These are phyloP conservation scores for Hystrix brachyura DNA, from an alignment of 2,113 vertebrate species.

Conservation along the genomic window DNA sequence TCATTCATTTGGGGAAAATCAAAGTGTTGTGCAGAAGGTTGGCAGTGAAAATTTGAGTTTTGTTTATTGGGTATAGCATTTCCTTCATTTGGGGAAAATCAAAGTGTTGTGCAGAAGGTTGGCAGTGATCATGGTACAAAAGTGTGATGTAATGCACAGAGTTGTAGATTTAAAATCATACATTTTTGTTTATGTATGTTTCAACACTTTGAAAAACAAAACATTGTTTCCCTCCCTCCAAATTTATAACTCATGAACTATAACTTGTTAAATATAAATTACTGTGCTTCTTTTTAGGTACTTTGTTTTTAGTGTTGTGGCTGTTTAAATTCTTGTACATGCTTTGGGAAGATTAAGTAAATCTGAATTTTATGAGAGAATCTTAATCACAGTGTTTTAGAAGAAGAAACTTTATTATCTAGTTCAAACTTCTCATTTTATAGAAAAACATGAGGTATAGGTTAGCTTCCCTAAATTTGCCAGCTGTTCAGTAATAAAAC, in stretches of 20 bases:
- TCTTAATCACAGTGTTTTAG: not conserved
- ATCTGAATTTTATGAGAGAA: not conserved
- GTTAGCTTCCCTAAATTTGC: slow-evolving; percentile 10
- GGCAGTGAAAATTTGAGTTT: not conserved
- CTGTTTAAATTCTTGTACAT: not conserved
- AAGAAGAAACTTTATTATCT: not conserved
- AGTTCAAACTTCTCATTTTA: not conserved
- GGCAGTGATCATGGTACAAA: not conserved
- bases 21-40: not conserved
- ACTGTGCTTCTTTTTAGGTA: not conserved
- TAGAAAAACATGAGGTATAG: not conserved
- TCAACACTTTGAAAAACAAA: not conserved
- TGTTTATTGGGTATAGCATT: too few species aligned
- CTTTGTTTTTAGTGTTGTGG: not conserved
- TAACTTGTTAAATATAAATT: not conserved
- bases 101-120: not conserved
- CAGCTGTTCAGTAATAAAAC: not conserved
- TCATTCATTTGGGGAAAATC: not conserved
- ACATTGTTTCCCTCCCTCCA: not conserved
- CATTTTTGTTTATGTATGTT: not conserved
- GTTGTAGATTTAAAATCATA: not conserved
- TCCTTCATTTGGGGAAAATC: not conserved
- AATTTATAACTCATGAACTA: not conserved
- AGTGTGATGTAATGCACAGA: not conserved
- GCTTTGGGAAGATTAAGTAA: not conserved